Percentiles rank a stretch among this genome's conserved stretches.
phyloP scores from a whole-genome alignment of 64 coral and sea anemone genomes.

The Cladopsammia gracilis region DNA sequence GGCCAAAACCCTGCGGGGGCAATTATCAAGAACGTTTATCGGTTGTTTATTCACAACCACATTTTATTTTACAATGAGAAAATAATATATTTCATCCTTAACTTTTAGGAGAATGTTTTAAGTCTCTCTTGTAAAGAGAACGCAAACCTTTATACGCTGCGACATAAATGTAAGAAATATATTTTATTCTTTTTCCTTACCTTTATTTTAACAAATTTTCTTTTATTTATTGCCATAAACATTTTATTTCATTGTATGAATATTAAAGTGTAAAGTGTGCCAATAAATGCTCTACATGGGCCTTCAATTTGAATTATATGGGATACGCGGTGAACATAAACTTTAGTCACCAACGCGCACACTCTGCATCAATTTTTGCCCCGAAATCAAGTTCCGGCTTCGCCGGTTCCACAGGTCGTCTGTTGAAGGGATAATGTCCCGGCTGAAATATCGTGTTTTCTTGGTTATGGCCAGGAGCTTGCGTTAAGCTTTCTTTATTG shows the following conservation, averaged over 20 bases:
- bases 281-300: constrained; percentile 19
- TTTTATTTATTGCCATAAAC: constrained; percentile 41
- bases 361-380: no score
- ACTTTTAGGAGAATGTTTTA: not conserved
- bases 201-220: not conserved
- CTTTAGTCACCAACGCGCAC: no score
- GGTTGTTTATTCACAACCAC: not conserved
- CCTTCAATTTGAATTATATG: no score
- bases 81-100: constrained; percentile 49
- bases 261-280: not conserved
- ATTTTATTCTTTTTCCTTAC: not conserved
- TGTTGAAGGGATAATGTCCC: no score
- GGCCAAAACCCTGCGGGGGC: no score
- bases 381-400: no score
- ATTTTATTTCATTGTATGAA: not conserved
- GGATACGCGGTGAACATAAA: no score
- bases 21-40: not conserved
- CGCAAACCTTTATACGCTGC: not conserved
- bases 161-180: not conserved
- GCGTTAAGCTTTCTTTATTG: no score
- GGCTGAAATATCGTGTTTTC: no score
- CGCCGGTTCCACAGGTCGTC: no score
- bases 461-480: no score
- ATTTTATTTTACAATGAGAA: not conserved
- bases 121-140: constrained; percentile 9